These are phyloP conservation scores for Zoanthus gigantus DNA, from an alignment of 92 coral and sea anemone genomes.

Conservation along the genomic window DNA sequence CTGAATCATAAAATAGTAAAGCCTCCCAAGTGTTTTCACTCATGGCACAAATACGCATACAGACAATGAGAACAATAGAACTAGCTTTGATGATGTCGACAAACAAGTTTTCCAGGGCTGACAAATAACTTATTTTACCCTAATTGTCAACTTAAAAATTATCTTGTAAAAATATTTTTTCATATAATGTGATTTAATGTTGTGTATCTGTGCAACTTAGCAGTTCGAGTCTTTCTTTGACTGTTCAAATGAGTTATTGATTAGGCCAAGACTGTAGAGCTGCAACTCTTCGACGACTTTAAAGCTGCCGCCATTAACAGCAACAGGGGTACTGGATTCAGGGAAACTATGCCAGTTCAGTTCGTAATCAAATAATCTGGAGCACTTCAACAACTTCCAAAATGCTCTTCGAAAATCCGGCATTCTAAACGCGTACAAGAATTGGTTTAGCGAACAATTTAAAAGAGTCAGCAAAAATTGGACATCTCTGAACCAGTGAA, in stretches of 20 bases:
- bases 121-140: too few species aligned
- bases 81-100: too few species aligned
- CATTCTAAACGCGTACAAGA: constrained; percentile 82
- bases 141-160: background rate
- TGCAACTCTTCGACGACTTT: constrained; percentile 11
- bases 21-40: too few species aligned
- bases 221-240: background rate
- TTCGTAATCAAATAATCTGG: constrained; percentile 20
- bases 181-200: background rate
- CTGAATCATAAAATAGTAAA: too few species aligned
- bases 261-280: background rate
- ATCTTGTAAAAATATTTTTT: background rate
- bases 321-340: constrained; percentile 18
- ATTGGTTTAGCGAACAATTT: constrained; percentile 82
- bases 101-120: too few species aligned
- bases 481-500: constrained; percentile 82
- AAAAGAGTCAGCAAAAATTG: constrained; percentile 78
- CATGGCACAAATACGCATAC: too few species aligned
- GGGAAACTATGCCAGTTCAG: constrained; percentile 8
- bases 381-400: constrained; percentile 38
- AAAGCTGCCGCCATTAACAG: background rate
- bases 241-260: constrained; percentile 3
- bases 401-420: constrained; percentile 74
- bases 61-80: too few species aligned
- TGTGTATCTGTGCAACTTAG: background rate